Conservation (phyloP, 2,888 invertebrate genomes). For the Drosophila subsilvestris region DNA sequence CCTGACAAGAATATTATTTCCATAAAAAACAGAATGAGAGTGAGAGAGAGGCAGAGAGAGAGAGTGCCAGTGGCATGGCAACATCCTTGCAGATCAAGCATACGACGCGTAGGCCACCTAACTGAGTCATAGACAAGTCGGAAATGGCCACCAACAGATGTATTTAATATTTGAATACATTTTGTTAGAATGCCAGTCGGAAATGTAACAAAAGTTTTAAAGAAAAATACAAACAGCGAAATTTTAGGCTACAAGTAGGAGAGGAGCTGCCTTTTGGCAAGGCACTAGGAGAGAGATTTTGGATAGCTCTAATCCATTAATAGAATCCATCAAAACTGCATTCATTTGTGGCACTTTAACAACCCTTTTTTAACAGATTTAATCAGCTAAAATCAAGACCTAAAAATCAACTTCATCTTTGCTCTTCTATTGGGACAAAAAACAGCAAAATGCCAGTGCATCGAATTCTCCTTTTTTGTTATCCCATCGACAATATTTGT, state of each 20-base stretch:
- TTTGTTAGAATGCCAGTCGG: background rate
- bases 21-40: slow-evolving; percentile 69
- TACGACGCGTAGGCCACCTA: slow-evolving; percentile 67
- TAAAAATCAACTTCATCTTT: background rate
- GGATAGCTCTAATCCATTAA: too few species aligned
- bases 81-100: slow-evolving; percentile 58
- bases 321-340: too few species aligned
- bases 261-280: background rate
- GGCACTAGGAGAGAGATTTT: too few species aligned
- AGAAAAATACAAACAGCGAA: background rate
- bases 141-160: slow-evolving; percentile 56
- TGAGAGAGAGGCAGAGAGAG: slow-evolving; percentile 4
- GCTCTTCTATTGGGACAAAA: background rate
- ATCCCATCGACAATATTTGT: slow-evolving; percentile 38
- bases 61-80: slow-evolving; percentile 13
- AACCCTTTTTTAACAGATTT: background rate
- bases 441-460: background rate
- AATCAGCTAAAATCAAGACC: background rate
- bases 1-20: slow-evolving; percentile 84
- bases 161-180: slow-evolving; percentile 57
- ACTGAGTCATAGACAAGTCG: slow-evolving; percentile 63
- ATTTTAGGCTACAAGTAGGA: background rate
- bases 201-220: background rate
- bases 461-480: slow-evolving; percentile 9
- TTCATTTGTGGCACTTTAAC: background rate